Conservation (phyloP, 2,113 vertebrate species). For the Machaerirhynchus nigripectus region DNA sequence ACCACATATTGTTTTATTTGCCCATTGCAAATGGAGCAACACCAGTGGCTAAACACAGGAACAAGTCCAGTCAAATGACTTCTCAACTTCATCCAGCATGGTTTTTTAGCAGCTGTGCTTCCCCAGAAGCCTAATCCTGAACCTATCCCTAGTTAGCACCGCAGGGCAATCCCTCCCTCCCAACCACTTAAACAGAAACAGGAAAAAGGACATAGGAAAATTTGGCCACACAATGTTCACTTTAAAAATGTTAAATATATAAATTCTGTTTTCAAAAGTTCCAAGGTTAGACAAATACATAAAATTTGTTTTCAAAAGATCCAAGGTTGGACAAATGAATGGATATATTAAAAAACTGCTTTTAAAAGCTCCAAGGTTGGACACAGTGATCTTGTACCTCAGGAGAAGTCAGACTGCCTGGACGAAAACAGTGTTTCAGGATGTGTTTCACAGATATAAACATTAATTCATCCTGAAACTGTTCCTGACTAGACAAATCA, state of each 20-base stretch:
- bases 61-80: not conserved
- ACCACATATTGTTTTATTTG: not conserved
- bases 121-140: not conserved
- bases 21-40: not conserved
- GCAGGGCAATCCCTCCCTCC: not conserved
- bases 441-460: not conserved
- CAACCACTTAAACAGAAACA: fast-evolving
- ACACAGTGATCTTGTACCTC: not conserved
- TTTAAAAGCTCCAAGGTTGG: not conserved
- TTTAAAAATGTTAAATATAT: not conserved
- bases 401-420: not conserved
- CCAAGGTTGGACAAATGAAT: not conserved
- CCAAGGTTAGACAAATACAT: not conserved
- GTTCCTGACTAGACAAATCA: not conserved
- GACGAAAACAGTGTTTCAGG: not conserved
- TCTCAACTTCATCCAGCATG: not conserved
- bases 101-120: not conserved
- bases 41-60: not conserved
- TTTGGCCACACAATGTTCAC: not conserved
- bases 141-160: not conserved
- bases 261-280: not conserved
- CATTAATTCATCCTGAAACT: not conserved
- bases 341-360: not conserved
- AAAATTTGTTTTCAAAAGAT: not conserved
- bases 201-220: not conserved